These are phyloP conservation scores for Hormaphis cornu DNA, from an alignment of 1,140 invertebrate species.

Conservation along the genomic window DNA sequence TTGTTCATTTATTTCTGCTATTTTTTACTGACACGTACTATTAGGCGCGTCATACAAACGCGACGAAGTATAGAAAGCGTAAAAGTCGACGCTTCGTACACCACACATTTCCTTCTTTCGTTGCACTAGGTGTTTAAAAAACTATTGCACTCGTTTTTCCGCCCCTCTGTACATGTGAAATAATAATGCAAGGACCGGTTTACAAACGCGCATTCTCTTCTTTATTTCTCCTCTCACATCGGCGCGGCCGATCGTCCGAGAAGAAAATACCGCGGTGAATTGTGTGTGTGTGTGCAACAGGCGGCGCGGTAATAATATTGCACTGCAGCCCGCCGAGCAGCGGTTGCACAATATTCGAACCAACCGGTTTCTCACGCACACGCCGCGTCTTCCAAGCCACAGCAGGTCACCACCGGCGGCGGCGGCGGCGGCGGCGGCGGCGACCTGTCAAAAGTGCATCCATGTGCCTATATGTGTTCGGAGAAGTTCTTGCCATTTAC, in stretches of 20 bases:
- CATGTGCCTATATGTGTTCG: background rate
- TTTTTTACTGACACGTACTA: too few species aligned
- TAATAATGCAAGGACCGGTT: constrained; percentile 6
- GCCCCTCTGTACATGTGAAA: background rate
- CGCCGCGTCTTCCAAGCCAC: too few species aligned
- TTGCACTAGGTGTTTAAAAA: constrained; percentile 11
- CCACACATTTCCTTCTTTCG: background rate
- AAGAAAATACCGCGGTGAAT: background rate
- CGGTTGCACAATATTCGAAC: constrained; percentile 13
- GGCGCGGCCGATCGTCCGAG: background rate
- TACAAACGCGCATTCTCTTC: background rate
- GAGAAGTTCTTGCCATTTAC: constrained; percentile 3
- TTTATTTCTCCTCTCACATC: constrained; percentile 6
- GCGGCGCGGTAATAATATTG: constrained; percentile 18
- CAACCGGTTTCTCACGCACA: constrained; percentile 4
- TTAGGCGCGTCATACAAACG: background rate
- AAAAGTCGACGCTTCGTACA: too few species aligned
- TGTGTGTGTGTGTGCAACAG: background rate
- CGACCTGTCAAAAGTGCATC: constrained; percentile 18
- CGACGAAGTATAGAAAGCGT: background rate
- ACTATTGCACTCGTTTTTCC: constrained; percentile 8
- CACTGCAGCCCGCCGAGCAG: constrained; percentile 1
- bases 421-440: too few species aligned
- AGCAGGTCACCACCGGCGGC: background rate
- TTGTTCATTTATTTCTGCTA: too few species aligned